These are phyloP conservation scores for Drosophila diplacantha DNA, from an alignment of 2,888 invertebrate species.

Conservation along the genomic window DNA sequence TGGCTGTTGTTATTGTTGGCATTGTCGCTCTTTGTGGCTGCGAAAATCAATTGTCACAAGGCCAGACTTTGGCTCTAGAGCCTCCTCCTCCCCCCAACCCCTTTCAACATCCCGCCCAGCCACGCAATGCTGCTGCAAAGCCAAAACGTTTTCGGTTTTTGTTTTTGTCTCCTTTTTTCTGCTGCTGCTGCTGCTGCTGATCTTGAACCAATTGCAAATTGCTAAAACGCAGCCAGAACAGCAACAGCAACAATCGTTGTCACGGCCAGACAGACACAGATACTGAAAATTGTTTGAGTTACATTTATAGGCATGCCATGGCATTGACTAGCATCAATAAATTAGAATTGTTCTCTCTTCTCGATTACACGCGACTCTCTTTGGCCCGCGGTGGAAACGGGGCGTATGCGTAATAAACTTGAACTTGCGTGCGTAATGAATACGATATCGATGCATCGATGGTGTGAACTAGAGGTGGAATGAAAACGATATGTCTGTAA, in stretches of 20 bases:
- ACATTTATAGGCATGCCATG: constrained; percentile 53
- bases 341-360: constrained; percentile 45
- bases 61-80: constrained; percentile 26
- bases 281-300: constrained; percentile 35
- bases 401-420: constrained; percentile 59
- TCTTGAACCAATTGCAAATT: constrained; percentile 70
- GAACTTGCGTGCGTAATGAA: constrained; percentile 51
- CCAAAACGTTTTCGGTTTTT: constrained; percentile 16
- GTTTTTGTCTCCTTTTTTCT: constrained; percentile 3
- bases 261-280: constrained; percentile 43
- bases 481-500: background rate
- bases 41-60: constrained; percentile 56
- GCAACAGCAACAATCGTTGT: constrained; percentile 40
- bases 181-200: constrained; percentile 50
- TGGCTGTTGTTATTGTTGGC: constrained; percentile 14
- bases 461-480: constrained; percentile 17
- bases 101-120: background rate
- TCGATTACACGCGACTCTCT: constrained; percentile 13
- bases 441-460: constrained; percentile 10
- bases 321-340: constrained; percentile 49
- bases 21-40: constrained; percentile 35
- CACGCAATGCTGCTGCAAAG: constrained; percentile 41
- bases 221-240: constrained; percentile 58
- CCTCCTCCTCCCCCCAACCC: background rate
- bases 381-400: background rate